Conservation (phyloP, 2,888 invertebrate genomes). For the Amphipyra tragopoginis region DNA sequence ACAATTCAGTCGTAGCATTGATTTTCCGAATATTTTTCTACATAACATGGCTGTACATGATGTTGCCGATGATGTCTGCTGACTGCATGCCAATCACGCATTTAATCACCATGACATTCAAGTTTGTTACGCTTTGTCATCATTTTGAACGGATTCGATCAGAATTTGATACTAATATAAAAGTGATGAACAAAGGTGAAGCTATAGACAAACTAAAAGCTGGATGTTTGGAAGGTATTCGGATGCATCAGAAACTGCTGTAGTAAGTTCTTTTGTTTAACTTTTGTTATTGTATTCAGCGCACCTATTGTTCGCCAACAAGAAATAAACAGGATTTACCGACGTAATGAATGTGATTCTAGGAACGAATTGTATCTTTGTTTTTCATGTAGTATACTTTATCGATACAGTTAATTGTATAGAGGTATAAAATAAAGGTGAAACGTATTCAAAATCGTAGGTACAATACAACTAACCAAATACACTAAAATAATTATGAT, state of each 20-base stretch:
- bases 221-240: conserved; percentile 76
- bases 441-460: background rate
- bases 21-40: conserved; percentile 79
- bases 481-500: background rate
- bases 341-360: conserved; percentile 39
- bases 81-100: conserved; percentile 84
- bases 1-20: conserved; percentile 70
- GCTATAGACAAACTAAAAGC: conserved; percentile 71
- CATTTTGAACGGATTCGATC: conserved; percentile 73
- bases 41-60: conserved; percentile 82
- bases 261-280: conserved; percentile 68
- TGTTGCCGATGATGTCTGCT: conserved; percentile 84
- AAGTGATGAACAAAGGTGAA: conserved; percentile 59
- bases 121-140: conserved; percentile 78
- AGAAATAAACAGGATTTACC: conserved; percentile 47
- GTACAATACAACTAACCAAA: background rate
- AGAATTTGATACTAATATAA: conserved; percentile 69
- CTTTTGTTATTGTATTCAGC: conserved; percentile 44
- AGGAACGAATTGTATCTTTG: conserved; percentile 24
- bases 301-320: conserved; percentile 42
- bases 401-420: conserved; percentile 9
- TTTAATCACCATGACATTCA: conserved; percentile 76
- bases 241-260: conserved; percentile 80
- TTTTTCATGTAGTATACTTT: conserved; percentile 29
- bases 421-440: background rate